Evolutionary conservation across 2,113 vertebrate genomes (phyloP).

Genomic region (Melospiza melodia): DNA sequence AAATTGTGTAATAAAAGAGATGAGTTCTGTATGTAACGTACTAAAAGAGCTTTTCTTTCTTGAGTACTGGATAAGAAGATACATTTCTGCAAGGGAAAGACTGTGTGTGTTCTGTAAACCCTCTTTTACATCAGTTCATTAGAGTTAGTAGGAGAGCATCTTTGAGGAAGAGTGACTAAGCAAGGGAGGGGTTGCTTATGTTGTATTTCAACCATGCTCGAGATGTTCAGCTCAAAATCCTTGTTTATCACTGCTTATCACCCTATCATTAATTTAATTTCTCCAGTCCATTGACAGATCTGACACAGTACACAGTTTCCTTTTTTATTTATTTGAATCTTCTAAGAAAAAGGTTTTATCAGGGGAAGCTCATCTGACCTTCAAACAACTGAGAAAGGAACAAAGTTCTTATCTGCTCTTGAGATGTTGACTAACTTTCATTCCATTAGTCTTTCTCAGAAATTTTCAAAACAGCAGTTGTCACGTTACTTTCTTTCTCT

Average conservation of each 20-base stretch:
- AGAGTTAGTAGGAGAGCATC: neutral
- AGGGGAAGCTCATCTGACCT: neutral
- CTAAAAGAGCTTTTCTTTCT: neutral
- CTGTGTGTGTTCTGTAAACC: neutral
- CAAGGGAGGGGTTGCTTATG: neutral
- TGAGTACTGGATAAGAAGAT: neutral
- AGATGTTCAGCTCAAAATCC: neutral
- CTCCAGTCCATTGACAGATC: neutral
- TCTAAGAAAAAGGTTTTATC: neutral
- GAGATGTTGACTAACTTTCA: neutral
- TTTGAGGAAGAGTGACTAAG: neutral
- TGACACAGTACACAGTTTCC: neutral
- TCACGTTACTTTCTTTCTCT: neutral
- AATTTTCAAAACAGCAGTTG: neutral
- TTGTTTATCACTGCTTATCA: neutral
- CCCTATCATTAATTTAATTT: neutral
- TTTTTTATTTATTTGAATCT: neutral
- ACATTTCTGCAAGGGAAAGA: neutral
- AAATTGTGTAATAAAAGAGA: neutral
- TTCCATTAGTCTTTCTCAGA: neutral
- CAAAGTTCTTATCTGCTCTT: neutral
- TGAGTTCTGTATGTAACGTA: neutral
- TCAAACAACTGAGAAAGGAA: neutral
- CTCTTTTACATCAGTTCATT: neutral
- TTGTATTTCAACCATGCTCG: neutral